Conservation (phyloP, 1,140 invertebrate genomes). For the Drosophila paulistorum region DNA sequence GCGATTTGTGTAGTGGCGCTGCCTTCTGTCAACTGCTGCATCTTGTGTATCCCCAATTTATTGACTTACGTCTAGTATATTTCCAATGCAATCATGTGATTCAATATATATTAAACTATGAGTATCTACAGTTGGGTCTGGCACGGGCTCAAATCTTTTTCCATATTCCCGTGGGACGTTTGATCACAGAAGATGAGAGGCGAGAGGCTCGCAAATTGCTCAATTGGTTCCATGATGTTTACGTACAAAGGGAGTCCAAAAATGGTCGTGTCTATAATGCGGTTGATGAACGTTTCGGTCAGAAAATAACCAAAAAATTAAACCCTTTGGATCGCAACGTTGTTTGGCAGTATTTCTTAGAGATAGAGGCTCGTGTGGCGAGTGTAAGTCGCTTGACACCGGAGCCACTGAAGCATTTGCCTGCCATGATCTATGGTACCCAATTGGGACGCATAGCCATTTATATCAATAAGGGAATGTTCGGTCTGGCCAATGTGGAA, state of each 20-base stretch:
- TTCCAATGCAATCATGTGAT: constrained; percentile 15
- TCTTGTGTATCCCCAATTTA: constrained; percentile 5
- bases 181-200: constrained; percentile 17
- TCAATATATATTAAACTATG: constrained; percentile 20
- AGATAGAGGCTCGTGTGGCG: neutral
- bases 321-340: constrained; percentile 1
- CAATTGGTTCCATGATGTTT: constrained; percentile 13
- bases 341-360: constrained; percentile 18
- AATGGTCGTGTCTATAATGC: neutral
- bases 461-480: constrained; percentile 13
- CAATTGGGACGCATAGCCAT: constrained; percentile 19
- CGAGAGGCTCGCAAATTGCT: constrained; percentile 15
- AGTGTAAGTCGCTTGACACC: neutral
- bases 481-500: constrained; percentile 17
- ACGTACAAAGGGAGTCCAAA: neutral
- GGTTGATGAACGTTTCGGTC: neutral
- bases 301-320: neutral
- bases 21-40: constrained; percentile 22
- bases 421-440: constrained; percentile 22
- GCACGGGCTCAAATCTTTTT: constrained; percentile 14
- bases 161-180: constrained; percentile 15
- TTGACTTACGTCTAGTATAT: constrained; percentile 13
- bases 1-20: neutral
- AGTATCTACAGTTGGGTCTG: constrained; percentile 21
- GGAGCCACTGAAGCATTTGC: constrained; percentile 13